phyloP scores from a whole-genome alignment of 2,113 vertebrate species.

The Neodon shergylaensis region DNA sequence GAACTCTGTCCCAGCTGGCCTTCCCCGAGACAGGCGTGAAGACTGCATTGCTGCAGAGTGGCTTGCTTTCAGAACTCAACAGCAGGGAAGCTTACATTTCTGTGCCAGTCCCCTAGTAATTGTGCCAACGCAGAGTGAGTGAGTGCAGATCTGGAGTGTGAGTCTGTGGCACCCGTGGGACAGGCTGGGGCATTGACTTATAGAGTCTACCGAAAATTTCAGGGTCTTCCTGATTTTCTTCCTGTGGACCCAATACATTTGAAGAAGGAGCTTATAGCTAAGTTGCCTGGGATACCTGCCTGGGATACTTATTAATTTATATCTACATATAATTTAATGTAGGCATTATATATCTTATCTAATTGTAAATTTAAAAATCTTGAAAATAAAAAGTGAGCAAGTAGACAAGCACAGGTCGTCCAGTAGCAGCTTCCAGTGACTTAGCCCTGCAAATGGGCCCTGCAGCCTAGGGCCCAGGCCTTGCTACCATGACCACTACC shows the following conservation, averaged over 20 bases:
- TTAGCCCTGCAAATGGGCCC: not conserved
- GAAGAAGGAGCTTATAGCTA: conserved; percentile 43
- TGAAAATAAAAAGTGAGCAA: not conserved
- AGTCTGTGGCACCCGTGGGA: not conserved
- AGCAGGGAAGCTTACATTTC: conserved; percentile 36
- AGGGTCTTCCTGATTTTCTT: conserved; percentile 25
- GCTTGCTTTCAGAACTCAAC: not conserved
- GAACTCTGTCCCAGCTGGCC: conserved; percentile 14
- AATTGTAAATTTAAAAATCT: conserved; percentile 45
- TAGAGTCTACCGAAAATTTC: conserved; percentile 15
- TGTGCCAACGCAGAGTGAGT: not conserved
- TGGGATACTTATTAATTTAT: not conserved
- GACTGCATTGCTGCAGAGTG: not conserved
- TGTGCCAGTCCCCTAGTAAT: conserved; percentile 38
- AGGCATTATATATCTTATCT: conserved; percentile 5
- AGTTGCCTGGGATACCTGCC: not conserved
- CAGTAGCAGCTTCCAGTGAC: not conserved
- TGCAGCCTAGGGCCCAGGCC: not conserved
- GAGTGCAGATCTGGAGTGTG: not conserved
- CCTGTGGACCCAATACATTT: conserved; percentile 29
- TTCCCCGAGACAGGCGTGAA: not conserved
- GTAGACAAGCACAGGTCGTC: not conserved
- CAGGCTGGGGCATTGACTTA: not conserved
- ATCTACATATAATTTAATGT: not conserved
- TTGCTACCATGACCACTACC: not conserved